These are phyloP conservation scores for Clytia hemisphaerica DNA, from an alignment of 30 jellyfish, hydroid and myxozoan genomes.

Conservation along the genomic window DNA sequence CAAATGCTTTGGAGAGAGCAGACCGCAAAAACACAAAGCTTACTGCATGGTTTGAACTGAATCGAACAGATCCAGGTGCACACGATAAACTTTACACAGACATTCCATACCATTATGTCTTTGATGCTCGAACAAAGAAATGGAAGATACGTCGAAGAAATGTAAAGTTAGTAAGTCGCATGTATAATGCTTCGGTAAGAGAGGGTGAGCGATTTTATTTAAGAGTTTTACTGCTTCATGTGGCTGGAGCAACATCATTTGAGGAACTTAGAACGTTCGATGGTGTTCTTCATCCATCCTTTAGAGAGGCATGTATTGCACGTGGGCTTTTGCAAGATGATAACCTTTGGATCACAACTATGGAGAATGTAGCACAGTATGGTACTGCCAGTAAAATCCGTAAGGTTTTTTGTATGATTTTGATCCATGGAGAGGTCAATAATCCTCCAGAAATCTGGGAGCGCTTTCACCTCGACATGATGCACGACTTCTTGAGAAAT, in stretches of 20 bases:
- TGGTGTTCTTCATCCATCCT: conserved; percentile 40
- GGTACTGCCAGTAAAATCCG: background rate
- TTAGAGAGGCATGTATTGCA: conserved; percentile 54
- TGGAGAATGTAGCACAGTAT: background rate
- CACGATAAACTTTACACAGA: conserved; percentile 32
- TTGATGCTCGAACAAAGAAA: background rate
- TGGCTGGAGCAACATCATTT: conserved; percentile 60
- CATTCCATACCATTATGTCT: conserved; percentile 34
- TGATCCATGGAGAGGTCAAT: background rate
- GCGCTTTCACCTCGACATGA: background rate
- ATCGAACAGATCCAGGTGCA: conserved; percentile 32
- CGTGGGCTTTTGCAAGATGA: conserved; percentile 46
- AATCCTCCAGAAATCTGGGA: background rate
- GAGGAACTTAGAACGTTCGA: conserved; percentile 41
- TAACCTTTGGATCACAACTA: background rate
- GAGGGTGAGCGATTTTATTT: conserved; percentile 38
- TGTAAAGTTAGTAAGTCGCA: conserved; percentile 22
- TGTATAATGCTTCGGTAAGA: conserved; percentile 38
- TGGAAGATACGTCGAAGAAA: conserved; percentile 28
- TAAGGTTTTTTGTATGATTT: too few relatives aligned
- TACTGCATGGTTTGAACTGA: conserved; percentile 44
- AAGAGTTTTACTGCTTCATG: conserved; percentile 18
- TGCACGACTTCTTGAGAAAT: background rate
- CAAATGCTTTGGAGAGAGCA: conserved; percentile 27
- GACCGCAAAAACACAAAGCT: conserved; percentile 33